Evolutionary conservation across 2,888 invertebrate genomes (phyloP), one percentile per base, ranked within the genome.

Genomic region (Drosophila quinaria): DNA sequence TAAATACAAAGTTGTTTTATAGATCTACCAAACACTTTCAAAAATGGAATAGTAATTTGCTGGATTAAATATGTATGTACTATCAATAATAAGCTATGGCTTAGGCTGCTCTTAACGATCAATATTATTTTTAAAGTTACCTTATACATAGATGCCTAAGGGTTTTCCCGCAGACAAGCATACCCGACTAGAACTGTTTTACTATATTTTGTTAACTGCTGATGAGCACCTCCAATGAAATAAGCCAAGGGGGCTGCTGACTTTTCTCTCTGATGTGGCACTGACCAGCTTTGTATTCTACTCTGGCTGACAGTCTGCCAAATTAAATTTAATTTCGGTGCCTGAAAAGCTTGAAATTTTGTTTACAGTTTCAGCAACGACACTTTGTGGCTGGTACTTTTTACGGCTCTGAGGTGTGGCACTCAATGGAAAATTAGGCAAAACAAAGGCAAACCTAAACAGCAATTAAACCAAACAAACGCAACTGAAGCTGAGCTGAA

Each of bases 321-420:
- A 74, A 78, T 77, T 77, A 63, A 67, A 78, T 74, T 78, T 77
- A 52, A 52, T 62, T 73, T 59, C 31, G 55, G 46, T 59, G 41
- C 51, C 51, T 46, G 58, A 51, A 65, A 62, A 65, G 58, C 47
- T 61, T 41, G 5, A 49, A 31, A 35, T 60, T n/a, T 59, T 19
- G 25, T 33, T 33, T 58, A 58, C 39, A 51, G 50, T 66, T 65
- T 50, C 59, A 39, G 50, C 55, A 70, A 51, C 49, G 39, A 60
- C 66, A 63, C 46, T 66, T 54, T 51, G 59, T 52, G 70, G 56
- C 55, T 15, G 15, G 47, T 17, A 37, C 11, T 29, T 70, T 74
- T 64, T 49, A 69, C 66, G 52, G 25, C 50, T 74, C n/a, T 54
- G 39, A 39, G 70, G 78, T 70, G 74, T 78, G 77, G 60, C 70